These are phyloP conservation scores for Vanacampus margaritifer DNA, from an alignment of 2,113 vertebrate genomes.

Conservation along the genomic window DNA sequence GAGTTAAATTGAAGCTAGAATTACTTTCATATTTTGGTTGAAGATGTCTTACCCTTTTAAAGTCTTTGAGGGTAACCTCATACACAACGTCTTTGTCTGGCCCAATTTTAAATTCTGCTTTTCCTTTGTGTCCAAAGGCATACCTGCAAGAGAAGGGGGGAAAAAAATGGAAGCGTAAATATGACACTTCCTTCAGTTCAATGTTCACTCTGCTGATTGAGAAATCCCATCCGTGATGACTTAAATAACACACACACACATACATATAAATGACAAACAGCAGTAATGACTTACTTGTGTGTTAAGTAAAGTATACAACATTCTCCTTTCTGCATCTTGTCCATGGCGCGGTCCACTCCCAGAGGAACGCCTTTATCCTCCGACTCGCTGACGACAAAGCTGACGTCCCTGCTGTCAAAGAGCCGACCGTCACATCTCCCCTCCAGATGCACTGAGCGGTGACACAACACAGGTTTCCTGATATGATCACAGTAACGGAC, in stretches of 20 bases:
- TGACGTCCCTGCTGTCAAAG: constrained; percentile 86
- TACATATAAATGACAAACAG: neutral
- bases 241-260: neutral
- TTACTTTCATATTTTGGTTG: neutral
- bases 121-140: constrained; percentile 87
- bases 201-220: neutral
- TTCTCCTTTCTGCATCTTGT: constrained; percentile 95
- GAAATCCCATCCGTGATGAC: neutral
- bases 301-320: constrained; percentile 84
- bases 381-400: constrained; percentile 84
- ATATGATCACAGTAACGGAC: neutral
- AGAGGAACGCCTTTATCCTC: constrained; percentile 88
- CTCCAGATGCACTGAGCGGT: constrained; percentile 83
- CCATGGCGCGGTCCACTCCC: constrained; percentile 91
- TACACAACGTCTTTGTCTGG: constrained; percentile 85
- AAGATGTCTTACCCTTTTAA: constrained; percentile 81
- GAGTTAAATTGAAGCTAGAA: neutral
- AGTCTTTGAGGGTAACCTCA: constrained; percentile 89
- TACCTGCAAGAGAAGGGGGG: constrained; percentile 73
- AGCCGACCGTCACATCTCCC: constrained; percentile 74
- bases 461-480: neutral
- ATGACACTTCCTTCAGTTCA: neutral
- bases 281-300: constrained; percentile 76
- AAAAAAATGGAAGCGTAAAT: neutral
- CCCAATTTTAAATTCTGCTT: constrained; percentile 80